A percentile compares a stretch with the other conserved stretches of the same genome.
Evolutionary conservation across 2,888 invertebrate species (phyloP).

Genomic region (Desoria tigrina): DNA sequence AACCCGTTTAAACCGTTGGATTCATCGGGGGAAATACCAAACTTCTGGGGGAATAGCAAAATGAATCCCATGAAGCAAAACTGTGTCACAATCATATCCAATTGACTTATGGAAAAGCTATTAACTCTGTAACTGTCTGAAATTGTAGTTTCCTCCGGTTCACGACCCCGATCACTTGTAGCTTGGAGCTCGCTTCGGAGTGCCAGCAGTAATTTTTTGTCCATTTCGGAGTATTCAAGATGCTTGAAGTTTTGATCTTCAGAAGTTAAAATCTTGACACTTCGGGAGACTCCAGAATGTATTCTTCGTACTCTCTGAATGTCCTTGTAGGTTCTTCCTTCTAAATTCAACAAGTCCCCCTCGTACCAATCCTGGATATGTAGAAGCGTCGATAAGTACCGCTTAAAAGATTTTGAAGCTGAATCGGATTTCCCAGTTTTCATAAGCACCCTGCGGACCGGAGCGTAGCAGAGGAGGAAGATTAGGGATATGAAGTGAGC

Average conservation of each 20-base stretch:
- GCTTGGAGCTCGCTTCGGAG: no score
- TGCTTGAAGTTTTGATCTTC: background rate
- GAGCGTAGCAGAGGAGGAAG: constrained; percentile 72
- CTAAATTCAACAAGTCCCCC: constrained; percentile 62
- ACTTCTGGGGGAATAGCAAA: constrained; percentile 61
- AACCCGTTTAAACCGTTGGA: constrained; percentile 38
- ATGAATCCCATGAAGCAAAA: constrained; percentile 82
- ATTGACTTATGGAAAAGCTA: constrained; percentile 62
- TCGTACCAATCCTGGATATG: constrained; percentile 80
- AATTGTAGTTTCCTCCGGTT: background rate
- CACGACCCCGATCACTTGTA: no score
- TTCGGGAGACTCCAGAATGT: constrained; percentile 27
- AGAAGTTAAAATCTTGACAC: constrained; percentile 17
- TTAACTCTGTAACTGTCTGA: background rate
- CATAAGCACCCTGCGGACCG: constrained; percentile 70
- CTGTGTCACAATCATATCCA: constrained; percentile 82
- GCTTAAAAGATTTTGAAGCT: constrained; percentile 67
- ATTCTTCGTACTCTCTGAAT: constrained; percentile 38
- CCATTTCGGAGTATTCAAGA: no score
- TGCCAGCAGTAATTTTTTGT: no score
- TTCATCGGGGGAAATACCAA: constrained; percentile 37
- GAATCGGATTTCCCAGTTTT: constrained; percentile 72
- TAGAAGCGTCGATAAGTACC: constrained; percentile 76
- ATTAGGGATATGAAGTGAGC: constrained; percentile 76
- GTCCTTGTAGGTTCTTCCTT: constrained; percentile 32